Evolutionary conservation across 2,113 vertebrate genomes (phyloP).

Genomic region (Eulemur macaco): DNA sequence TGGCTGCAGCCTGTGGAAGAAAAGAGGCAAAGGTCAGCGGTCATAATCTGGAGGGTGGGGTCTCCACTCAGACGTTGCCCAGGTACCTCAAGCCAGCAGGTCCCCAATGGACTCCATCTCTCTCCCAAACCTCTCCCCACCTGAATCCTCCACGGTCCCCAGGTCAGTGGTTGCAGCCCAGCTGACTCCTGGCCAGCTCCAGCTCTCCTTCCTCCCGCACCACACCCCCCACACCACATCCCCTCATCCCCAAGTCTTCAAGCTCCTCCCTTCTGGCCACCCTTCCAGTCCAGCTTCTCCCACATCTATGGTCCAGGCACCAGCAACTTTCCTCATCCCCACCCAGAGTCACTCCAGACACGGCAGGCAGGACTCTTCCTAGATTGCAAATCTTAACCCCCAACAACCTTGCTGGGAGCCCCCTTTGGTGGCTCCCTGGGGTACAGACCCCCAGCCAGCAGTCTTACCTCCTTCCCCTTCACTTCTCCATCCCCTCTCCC

Average conservation of each 20-base stretch:
- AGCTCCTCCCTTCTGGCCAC: background rate
- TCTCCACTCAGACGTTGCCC: background rate
- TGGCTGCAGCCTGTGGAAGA: slow-evolving; percentile 35
- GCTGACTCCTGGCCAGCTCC: background rate
- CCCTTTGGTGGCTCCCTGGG: background rate
- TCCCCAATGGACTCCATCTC: too few relatives aligned
- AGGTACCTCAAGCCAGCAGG: too few relatives aligned
- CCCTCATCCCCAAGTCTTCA: background rate
- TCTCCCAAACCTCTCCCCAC: background rate
- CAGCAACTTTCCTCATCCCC: background rate
- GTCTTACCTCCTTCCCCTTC: too few relatives aligned
- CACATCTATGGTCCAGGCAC: background rate
- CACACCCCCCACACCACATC: too few relatives aligned
- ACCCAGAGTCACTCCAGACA: background rate
- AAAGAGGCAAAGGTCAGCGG: slow-evolving; percentile 41
- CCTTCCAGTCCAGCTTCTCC: background rate
- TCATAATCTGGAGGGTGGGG: background rate
- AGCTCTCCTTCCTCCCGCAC: background rate
- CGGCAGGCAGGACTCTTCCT: background rate
- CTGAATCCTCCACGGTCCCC: background rate
- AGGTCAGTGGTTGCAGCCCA: background rate
- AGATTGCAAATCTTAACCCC: background rate
- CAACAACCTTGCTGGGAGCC: background rate
- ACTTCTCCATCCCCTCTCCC: too few relatives aligned
- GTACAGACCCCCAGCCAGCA: background rate